Evolutionary conservation across 1,140 invertebrate species (phyloP).

Genomic region (Drosophila simulans): DNA sequence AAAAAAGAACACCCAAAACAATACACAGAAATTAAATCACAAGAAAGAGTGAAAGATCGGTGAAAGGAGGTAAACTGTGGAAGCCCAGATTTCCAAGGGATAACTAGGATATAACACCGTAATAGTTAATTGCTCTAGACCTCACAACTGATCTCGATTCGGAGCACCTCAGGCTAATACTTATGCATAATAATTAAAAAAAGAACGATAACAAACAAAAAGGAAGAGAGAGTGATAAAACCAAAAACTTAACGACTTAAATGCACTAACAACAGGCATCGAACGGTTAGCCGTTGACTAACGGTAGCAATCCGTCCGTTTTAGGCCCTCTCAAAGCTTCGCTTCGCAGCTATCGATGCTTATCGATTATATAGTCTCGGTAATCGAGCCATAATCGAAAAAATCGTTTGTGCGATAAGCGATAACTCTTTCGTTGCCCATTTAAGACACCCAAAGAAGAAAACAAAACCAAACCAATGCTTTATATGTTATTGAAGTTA

Average conservation of each 20-base stretch:
- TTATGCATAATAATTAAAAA: slow-evolving; percentile 32
- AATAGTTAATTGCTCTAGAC: slow-evolving; percentile 32
- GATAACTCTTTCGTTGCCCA: slow-evolving; percentile 29
- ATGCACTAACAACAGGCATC: slow-evolving; percentile 46
- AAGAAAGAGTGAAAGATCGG: slow-evolving; percentile 4
- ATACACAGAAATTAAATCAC: slow-evolving; percentile 4
- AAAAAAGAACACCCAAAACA: background rate
- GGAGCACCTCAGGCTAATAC: slow-evolving; percentile 50
- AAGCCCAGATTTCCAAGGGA: slow-evolving; percentile 9
- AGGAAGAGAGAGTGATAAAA: slow-evolving; percentile 1
- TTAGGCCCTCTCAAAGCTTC: slow-evolving; percentile 42
- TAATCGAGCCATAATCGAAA: slow-evolving; percentile 7
- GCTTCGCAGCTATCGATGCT: slow-evolving; percentile 31
- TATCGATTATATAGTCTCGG: slow-evolving; percentile 10
- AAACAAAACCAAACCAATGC: slow-evolving; percentile 32
- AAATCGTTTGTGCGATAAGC: slow-evolving; percentile 26
- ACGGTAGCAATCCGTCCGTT: slow-evolving; percentile 55
- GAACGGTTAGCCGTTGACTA: slow-evolving; percentile 46
- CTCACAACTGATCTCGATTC: slow-evolving; percentile 48
- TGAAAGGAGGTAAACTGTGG: slow-evolving; percentile 9
- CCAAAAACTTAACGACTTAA: slow-evolving; percentile 19
- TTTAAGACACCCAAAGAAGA: slow-evolving; percentile 8
- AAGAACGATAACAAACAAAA: slow-evolving; percentile 12
- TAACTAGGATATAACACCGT: slow-evolving; percentile 13
- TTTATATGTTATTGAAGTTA: slow-evolving; percentile 66